Conservation (phyloP, 2,888 invertebrate species). For the Platycheirus rosarum region DNA sequence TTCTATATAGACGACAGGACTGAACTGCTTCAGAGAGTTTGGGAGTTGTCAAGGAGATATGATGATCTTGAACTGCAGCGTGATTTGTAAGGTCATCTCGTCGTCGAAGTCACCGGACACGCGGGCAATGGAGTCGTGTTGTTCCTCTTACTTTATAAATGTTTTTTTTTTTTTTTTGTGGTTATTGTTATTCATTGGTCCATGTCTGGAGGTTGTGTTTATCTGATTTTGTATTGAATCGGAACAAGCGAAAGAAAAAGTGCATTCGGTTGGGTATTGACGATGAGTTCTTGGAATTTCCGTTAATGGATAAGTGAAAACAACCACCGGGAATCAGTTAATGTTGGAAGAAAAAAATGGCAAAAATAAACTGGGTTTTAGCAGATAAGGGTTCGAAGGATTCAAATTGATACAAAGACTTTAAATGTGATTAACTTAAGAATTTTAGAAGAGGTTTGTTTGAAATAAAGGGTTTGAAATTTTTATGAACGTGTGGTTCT, state of each 20-base stretch:
- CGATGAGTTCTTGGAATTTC: slow-evolving; percentile 65
- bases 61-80: slow-evolving; percentile 73
- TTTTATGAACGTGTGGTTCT: too few species aligned
- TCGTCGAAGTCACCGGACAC: slow-evolving; percentile 41
- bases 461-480: too few species aligned
- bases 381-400: background rate
- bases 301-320: slow-evolving; percentile 22
- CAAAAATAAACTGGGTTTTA: background rate
- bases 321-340: slow-evolving; percentile 1
- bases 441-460: too few species aligned
- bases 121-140: slow-evolving; percentile 38
- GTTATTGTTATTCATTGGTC: slow-evolving; percentile 72
- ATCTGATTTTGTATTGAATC: slow-evolving; percentile 60
- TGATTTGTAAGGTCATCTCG: slow-evolving; percentile 72
- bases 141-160: slow-evolving; percentile 12
- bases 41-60: slow-evolving; percentile 74
- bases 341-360: slow-evolving; percentile 3
- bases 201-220: slow-evolving; percentile 61
- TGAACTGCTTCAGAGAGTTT: slow-evolving; percentile 45
- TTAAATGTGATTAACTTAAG: too few species aligned
- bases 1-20: slow-evolving; percentile 15
- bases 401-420: background rate
- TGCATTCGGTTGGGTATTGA: slow-evolving; percentile 25
- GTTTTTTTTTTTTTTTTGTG: slow-evolving; percentile 7
- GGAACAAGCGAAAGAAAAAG: slow-evolving; percentile 63